Percentiles rank a stretch among this genome's conserved stretches.
phyloP scores from a whole-genome alignment of 2,888 invertebrate species.

The Unio pictorum region DNA sequence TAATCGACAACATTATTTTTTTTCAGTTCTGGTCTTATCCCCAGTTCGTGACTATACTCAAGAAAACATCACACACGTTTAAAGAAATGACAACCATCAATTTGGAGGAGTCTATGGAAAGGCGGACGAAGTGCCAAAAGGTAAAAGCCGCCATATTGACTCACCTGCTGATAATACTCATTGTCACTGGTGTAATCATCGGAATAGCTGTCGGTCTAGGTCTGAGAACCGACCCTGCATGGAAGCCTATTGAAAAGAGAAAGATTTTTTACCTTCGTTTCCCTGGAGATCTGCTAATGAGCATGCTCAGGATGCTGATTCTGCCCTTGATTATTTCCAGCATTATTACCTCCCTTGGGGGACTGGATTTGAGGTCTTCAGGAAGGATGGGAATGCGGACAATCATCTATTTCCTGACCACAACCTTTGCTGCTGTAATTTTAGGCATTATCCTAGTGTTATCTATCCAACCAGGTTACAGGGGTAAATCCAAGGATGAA shows the following conservation, averaged over 20 bases:
- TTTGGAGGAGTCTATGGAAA: too few species aligned
- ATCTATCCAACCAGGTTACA: slow-evolving; percentile 83
- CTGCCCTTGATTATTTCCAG: slow-evolving; percentile 79
- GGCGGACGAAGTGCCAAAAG: slow-evolving; percentile 1
- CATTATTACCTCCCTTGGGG: slow-evolving; percentile 82
- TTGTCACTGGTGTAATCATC: slow-evolving; percentile 75
- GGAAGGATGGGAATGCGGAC: slow-evolving; percentile 85
- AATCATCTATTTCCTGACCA: slow-evolving; percentile 90
- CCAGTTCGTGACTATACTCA: too few species aligned
- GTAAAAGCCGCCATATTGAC: slow-evolving; percentile 16
- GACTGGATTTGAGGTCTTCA: slow-evolving; percentile 89
- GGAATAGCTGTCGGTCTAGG: slow-evolving; percentile 72
- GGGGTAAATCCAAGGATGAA: slow-evolving; percentile 9
- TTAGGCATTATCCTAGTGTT: slow-evolving; percentile 91
- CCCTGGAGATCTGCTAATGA: slow-evolving; percentile 80
- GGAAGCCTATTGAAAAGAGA: slow-evolving; percentile 78
- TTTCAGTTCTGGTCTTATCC: too few species aligned
- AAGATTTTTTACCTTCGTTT: slow-evolving; percentile 77
- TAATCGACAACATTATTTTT: too few species aligned
- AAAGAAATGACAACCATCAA: too few species aligned
- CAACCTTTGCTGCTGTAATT: slow-evolving; percentile 91
- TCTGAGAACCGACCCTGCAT: slow-evolving; percentile 73
- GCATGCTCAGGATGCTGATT: slow-evolving; percentile 80
- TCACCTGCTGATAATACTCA: slow-evolving; percentile 76
- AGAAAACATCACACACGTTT: too few species aligned